These are phyloP conservation scores for Mobula hypostoma DNA, from an alignment of 2,113 vertebrate species.

Conservation along the genomic window DNA sequence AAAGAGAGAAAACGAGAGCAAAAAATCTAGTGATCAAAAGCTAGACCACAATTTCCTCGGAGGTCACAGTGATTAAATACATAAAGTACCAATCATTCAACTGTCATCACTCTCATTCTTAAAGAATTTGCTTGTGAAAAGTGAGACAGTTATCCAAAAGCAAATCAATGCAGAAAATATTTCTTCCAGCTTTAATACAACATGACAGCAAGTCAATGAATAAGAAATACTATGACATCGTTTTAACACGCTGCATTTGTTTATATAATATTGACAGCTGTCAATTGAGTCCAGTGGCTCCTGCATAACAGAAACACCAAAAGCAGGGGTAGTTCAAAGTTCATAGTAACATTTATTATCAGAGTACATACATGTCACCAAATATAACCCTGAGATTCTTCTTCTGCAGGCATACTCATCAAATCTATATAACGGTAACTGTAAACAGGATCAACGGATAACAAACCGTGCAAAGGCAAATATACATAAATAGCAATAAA, in stretches of 20 bases:
- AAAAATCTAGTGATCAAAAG: background rate
- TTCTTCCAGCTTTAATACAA: background rate
- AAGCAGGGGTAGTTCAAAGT: too few relatives aligned
- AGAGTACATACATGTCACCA: too few relatives aligned
- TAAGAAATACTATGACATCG: background rate
- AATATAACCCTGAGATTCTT: too few relatives aligned
- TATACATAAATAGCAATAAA: too few relatives aligned
- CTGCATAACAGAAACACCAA: too few relatives aligned
- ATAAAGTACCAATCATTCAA: background rate
- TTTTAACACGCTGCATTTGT: background rate
- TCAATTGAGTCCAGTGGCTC: background rate
- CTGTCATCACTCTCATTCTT: too few relatives aligned
- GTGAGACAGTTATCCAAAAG: background rate
- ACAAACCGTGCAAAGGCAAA: too few relatives aligned
- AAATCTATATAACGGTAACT: too few relatives aligned
- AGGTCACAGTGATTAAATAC: background rate
- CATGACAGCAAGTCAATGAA: background rate
- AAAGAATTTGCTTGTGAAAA: background rate
- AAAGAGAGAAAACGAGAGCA: too few relatives aligned
- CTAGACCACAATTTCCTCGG: background rate
- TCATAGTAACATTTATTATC: too few relatives aligned
- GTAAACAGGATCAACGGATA: too few relatives aligned
- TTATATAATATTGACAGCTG: background rate
- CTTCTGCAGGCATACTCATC: too few relatives aligned
- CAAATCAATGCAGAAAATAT: background rate